phyloP scores from a whole-genome alignment of 1,140 invertebrate species.

The Littorina saxatilis region DNA sequence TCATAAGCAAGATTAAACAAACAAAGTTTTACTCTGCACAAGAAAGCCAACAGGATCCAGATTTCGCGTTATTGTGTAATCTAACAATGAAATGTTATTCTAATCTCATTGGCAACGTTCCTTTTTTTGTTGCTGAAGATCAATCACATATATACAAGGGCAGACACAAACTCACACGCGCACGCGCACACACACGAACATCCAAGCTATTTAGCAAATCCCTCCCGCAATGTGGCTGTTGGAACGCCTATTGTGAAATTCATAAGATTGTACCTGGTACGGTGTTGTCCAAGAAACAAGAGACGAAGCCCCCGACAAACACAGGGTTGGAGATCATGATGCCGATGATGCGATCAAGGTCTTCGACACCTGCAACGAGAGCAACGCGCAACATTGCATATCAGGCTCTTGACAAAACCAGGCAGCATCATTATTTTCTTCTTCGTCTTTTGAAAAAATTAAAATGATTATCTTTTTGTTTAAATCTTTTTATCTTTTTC shows the following conservation, averaged over 20 bases:
- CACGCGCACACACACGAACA: neutral
- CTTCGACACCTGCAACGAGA: slow-evolving; percentile 23
- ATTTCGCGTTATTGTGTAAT: no score
- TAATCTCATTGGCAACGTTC: no score
- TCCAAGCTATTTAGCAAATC: neutral
- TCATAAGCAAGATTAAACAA: no score
- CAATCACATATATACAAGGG: neutral
- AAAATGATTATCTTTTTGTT: no score
- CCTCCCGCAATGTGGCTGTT: neutral
- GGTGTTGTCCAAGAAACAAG: slow-evolving; percentile 38
- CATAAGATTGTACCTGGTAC: slow-evolving; percentile 2
- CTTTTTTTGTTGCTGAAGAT: neutral
- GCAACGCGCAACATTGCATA: neutral
- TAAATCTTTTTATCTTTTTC: no score
- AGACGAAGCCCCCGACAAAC: slow-evolving; percentile 28
- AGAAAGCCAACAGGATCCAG: no score
- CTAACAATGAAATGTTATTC: neutral
- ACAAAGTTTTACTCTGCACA: no score
- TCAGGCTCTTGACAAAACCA: no score
- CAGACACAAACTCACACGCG: neutral
- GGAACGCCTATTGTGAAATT: neutral
- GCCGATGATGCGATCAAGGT: slow-evolving; percentile 27
- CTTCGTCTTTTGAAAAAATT: no score
- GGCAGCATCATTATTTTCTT: no score
- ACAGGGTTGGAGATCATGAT: slow-evolving; percentile 30